Base-by-base conservation (phyloP, 1,140 invertebrate species). In the Bombus pyrosoma region DNA sequence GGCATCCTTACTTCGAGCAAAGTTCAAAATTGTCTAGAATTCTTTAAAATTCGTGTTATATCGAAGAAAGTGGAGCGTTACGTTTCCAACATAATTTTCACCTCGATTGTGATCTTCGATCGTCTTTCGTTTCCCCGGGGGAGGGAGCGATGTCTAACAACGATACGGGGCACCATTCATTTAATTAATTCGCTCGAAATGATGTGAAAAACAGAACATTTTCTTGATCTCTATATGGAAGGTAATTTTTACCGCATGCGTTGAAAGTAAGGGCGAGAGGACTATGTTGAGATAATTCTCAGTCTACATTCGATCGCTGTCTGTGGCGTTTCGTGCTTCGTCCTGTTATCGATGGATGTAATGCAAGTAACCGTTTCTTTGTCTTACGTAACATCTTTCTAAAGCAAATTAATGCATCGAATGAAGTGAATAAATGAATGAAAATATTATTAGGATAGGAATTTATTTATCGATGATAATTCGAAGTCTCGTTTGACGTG, bases 291-390 rank as follows among this genome's bases (percentile, higher is more conserved):
- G 64, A 84, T 78, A 10, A 77, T 37, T 15, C 28, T 81, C 47
- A 90, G 89, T 89, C 59, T 47, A 76, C 78, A 53, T 82, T 78
- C 81, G 74, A 72, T 78, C 62, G 64, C 8, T 53, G 57, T 15
- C 43, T 47, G 53, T 28, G 25, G 10, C 32, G 78, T 57, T 75
- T 81, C 71, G 71, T 39, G 71, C 64, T 78, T 39, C 12, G 2
- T 32, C n/a, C 3, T n/a, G 12, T 10, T 37, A 15, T 62, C 59
- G 37, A 64, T 64, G 9, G 1, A 25, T 1, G 22, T 32, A 1
- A 32, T 8, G 22, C 1, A 62, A 41, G 0, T 22, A 73, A 15
- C 3, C 2, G 32, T 1, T 73, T 32, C 18, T 28, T 28, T 0
- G 1, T 8, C 1, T 47, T n/a, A 25, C 32, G 3, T 28, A 37